Percentiles rank a stretch among this genome's conserved stretches.
phyloP scores from a whole-genome alignment of 2,797 vertebrate species.

The Cyprinella venusta region DNA sequence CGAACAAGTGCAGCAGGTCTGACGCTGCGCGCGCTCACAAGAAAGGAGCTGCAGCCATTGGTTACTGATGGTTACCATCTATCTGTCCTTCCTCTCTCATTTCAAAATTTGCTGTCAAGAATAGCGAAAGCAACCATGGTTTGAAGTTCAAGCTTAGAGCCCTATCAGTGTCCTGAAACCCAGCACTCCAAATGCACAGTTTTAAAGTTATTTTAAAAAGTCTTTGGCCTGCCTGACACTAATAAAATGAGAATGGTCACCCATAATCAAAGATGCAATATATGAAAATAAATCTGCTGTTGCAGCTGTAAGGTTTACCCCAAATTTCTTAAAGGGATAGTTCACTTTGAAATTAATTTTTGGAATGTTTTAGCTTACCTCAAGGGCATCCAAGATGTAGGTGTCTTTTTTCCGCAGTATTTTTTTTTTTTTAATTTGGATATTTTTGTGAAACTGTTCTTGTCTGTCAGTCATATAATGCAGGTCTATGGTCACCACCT shows the following conservation, averaged over 20 bases:
- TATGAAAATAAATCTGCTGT: neutral
- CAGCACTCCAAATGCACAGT: neutral
- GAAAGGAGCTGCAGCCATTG: conserved; percentile 24
- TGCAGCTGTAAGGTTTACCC: neutral
- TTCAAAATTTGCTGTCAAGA: neutral
- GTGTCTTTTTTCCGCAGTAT: no score
- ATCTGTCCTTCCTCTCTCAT: conserved; percentile 13
- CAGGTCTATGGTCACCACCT: no score
- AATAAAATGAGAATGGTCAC: neutral
- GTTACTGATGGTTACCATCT: conserved; percentile 24
- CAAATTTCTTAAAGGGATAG: neutral
- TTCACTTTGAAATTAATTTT: no score
- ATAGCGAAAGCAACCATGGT: neutral
- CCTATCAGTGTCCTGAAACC: neutral
- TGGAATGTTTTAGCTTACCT: no score
- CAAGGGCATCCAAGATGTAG: no score
- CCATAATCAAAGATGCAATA: neutral
- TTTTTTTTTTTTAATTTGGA: no score
- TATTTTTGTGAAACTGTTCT: no score
- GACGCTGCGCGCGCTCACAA: conserved; percentile 23
- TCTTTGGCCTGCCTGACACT: neutral
- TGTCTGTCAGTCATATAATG: no score
- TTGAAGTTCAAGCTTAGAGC: neutral
- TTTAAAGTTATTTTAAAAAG: no score
- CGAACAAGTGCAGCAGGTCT: conserved; percentile 20